Conservation (phyloP, 2,888 invertebrate species). For the Lycaena phlaeas region DNA sequence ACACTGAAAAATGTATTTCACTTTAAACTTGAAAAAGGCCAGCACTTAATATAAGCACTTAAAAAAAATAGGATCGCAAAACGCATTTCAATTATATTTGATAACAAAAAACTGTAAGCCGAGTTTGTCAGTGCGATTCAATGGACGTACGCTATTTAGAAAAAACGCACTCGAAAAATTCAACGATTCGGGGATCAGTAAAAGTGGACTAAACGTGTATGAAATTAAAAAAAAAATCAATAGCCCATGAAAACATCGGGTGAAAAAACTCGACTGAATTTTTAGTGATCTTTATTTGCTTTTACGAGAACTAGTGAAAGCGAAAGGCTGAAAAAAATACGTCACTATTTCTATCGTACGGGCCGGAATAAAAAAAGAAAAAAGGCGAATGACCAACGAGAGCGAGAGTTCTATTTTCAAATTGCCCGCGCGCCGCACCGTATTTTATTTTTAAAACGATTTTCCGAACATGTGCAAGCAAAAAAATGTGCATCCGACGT, state of each 20-base stretch:
- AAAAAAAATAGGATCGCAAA: slow-evolving; percentile 4
- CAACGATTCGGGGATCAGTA: neutral
- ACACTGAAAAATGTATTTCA: no score
- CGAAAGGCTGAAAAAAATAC: slow-evolving; percentile 57
- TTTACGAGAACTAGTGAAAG: slow-evolving; percentile 60
- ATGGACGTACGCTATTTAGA: slow-evolving; percentile 3
- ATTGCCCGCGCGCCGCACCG: slow-evolving; percentile 46
- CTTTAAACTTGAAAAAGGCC: no score
- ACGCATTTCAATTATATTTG: slow-evolving; percentile 2
- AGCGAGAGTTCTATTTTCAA: slow-evolving; percentile 65
- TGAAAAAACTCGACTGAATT: slow-evolving; percentile 48
- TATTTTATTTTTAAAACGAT: slow-evolving; percentile 34
- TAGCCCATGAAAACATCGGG: slow-evolving; percentile 47
- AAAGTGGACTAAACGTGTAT: slow-evolving; percentile 23
- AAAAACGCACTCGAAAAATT: neutral
- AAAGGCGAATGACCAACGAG: slow-evolving; percentile 40
- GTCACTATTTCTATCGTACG: slow-evolving; percentile 67
- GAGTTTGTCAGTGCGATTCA: neutral
- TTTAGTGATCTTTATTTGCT: slow-evolving; percentile 66
- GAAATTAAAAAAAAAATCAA: slow-evolving; percentile 41
- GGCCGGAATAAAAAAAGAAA: slow-evolving; percentile 46
- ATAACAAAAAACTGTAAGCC: slow-evolving; percentile 1
- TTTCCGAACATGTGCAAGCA: slow-evolving; percentile 31
- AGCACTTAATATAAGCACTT: no score
- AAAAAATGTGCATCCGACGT: slow-evolving; percentile 12